Base-by-base conservation (phyloP, 1,140 invertebrate species). In the Akabosia matsudoensis region DNA sequence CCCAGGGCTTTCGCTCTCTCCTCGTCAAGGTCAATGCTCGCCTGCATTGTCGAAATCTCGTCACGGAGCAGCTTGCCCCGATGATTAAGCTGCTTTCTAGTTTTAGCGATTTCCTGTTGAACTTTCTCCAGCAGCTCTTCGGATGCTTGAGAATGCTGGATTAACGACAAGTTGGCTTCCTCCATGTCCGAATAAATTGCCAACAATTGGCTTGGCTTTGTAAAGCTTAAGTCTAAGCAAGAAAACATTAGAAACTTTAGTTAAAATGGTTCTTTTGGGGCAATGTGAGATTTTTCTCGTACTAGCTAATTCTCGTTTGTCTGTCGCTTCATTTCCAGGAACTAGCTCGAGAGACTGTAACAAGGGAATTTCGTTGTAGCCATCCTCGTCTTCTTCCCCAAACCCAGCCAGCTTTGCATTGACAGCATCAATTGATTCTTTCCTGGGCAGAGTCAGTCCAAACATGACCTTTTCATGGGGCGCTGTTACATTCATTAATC, bases 131-230 rank as follows among this genome's bases (percentile, higher is more conserved):
- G 24, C 2, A 73, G 31, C 54, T 82, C 80, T 71, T 79, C 80
- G 22, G 75, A 76, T 22, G 75, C 73, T 61, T 82, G 79, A 0
- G 79, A 73, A 37, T 80, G 80, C 61, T 80, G 80, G 45, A 80
- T 79, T 0, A 82, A 61, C 0, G 79, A 77, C 34, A 82, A 67
- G 54, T 80, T 80, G 24, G 76, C 61, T 70, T 82, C 80, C 61
- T 82, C 80, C 75, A 80, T 76, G 33, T 82, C 80, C 0, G 64
- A 26, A 56, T 79, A 82, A 31, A 82, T 80, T 14, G 77, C 74
- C 54, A 82, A 33, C 2, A 82, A 74, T 51, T 82, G 78, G 22
- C 74, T 76, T 10, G 80, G 78, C 34, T 64, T 24, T 7, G 80
- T 81, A 33, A 81, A 81, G 24, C 52, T 45, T 10, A 78, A 51